Percentiles rank a stretch among this genome's conserved stretches.
Evolutionary conservation across 1,140 invertebrate genomes (phyloP).

Genomic region (Popillia japonica): DNA sequence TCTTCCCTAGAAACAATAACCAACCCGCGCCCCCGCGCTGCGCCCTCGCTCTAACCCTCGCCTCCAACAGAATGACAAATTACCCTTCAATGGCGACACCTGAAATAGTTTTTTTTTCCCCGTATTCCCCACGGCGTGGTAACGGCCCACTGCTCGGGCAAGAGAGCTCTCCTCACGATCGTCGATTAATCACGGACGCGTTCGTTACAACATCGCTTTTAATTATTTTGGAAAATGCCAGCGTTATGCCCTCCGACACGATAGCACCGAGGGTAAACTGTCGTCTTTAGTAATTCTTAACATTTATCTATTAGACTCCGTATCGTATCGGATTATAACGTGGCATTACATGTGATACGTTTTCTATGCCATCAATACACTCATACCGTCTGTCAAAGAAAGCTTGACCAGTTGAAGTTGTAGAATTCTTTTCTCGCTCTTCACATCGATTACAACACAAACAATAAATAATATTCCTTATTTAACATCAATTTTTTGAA

Average conservation of each 20-base stretch:
- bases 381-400: too few relatives aligned
- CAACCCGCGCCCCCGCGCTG: neutral
- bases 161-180: neutral
- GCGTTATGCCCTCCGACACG: neutral
- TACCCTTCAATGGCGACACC: slow-evolving; percentile 13
- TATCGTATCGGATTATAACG: neutral
- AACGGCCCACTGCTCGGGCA: neutral
- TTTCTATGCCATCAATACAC: too few relatives aligned
- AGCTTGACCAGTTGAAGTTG: too few relatives aligned
- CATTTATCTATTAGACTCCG: neutral
- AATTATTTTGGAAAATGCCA: neutral
- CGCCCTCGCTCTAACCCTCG: neutral
- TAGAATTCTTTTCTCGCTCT: too few relatives aligned
- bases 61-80: slow-evolving; percentile 1
- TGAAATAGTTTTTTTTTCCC: slow-evolving; percentile 4
- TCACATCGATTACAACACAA: too few relatives aligned
- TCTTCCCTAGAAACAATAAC: neutral
- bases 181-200: neutral
- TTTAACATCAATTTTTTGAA: too few relatives aligned
- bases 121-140: neutral
- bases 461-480: too few relatives aligned
- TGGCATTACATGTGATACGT: too few relatives aligned
- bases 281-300: neutral
- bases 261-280: neutral
- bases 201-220: slow-evolving; percentile 6